Conservation (phyloP, 2,113 vertebrate genomes). For the Calyptomena viridis region DNA sequence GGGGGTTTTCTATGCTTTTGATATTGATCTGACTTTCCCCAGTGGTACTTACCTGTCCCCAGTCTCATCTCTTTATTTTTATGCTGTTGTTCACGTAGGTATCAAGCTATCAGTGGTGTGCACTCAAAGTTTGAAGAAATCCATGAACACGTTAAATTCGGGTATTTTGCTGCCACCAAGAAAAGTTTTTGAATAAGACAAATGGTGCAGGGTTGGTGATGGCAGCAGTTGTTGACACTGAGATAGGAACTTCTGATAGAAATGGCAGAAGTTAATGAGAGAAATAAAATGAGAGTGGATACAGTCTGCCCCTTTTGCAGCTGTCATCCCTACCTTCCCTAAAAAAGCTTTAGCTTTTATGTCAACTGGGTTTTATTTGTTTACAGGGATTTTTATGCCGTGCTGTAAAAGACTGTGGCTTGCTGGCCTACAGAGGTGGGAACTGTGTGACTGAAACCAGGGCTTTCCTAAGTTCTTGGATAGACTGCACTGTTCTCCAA, state of each 20-base stretch:
- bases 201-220: background rate
- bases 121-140: background rate
- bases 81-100: background rate
- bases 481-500: background rate
- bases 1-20: background rate
- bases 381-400: background rate
- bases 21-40: background rate
- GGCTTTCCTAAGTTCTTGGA: background rate
- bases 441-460: background rate
- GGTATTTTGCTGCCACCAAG: background rate
- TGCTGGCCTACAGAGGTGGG: background rate
- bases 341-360: background rate
- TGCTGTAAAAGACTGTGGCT: background rate
- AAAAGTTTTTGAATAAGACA: background rate
- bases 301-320: background rate
- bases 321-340: background rate
- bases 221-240: background rate
- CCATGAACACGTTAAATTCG: background rate
- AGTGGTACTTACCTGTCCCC: background rate
- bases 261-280: background rate
- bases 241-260: background rate
- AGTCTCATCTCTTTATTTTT: background rate
- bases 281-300: background rate
- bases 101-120: background rate
- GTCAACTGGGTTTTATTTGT: background rate